Evolutionary conservation across 2,888 invertebrate genomes (phyloP), one percentile per base, ranked within the genome.

Genomic region (Athetis lepigone): DNA sequence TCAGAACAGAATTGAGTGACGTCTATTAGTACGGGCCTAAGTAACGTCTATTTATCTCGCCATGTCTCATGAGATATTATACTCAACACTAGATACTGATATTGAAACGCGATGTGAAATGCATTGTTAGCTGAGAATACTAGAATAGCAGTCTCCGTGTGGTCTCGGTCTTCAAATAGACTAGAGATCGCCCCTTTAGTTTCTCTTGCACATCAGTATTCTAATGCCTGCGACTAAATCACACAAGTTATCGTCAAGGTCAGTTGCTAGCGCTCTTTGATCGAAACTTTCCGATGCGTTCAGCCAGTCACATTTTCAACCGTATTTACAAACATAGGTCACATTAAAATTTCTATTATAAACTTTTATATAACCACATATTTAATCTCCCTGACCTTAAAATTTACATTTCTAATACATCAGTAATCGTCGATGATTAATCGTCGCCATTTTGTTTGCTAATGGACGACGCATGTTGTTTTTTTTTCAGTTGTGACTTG

Each of bases 351-450:
- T 58, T 54, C 39, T 46, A 43, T 54, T 70, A 70, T 57, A 68
- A 54, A 75, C 54, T 50, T 62, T 61, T 57, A 69, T 62, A 40
- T 69, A 61, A 69, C 23, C 52, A 69, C 54, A 64, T 71, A 64
- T 59, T 73, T 72, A 71, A 79, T 79, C 60, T 77, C 51, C 46
- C 45, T 75, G 79, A 78, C 79, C 79, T 80, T 78, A 70, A 57
- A 77, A 78, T 79, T 75, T 75, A 68, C 78, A 79, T 80, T 66
- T 79, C 62, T 79, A 79, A 77, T 70, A 64, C 63, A 69, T 59
- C 60, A 64, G 60, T 77, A 68, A 77, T 68, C 67, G 68, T 65
- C 62, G 60, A 69, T 70, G 79, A 79, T 78, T 70, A 70, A 78
- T 80, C 61, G 73, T 45, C 70, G 70, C 81, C 79, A 79, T 78